Evolutionary conservation across 2,113 vertebrate species (phyloP), one percentile per base, ranked within the genome.

Genomic region (Myiagra hebetior): DNA sequence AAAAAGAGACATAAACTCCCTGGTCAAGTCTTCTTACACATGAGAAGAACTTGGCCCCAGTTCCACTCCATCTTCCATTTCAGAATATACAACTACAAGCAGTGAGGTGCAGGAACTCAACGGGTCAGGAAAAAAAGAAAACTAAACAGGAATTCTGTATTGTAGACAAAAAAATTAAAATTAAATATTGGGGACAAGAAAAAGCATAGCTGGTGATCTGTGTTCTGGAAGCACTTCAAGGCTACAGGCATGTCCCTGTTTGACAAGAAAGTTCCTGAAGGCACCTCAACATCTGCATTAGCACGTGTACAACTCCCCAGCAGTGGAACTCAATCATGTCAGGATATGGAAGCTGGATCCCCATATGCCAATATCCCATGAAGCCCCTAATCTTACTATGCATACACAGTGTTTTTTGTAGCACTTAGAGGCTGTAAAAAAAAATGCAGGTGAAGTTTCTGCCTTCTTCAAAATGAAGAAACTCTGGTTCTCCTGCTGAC

Each of bases 381-480:
- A 82, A 87, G 41, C 1, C n/a, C 49, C 67, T 79, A 27, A 79
- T 76, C n/a, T 52, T 62, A 17, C 26, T 76, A 8, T 57, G n/a
- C 10, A 35, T 52, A 56, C 33, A 35, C 15, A 26, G 27, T 26
- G 19, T 9, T 64, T 64, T 85, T 22, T 13, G 2, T 19, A 90
- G 31, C 18, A 23, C 26, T 52, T 47, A 42, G 1, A 30, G 26
- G 11, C 31, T 62, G 10, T 6, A 64, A 47, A 86, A 87, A 87
- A 56, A 87, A 64, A n/a, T 12, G 28, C 50, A 49, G 39, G 33
- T 78, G 47, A 31, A 56, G 13, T 16, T 70, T 85, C 59, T 30
- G 28, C 21, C 13, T 84, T 88, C 53, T 76, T 95, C 64, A 78
- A 81, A 86, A 77, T 86, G 56, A 74, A 88, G 76, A 81, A 91